These are phyloP conservation scores for Ianthella basta DNA, from an alignment of 37 sponge, comb jelly and placozoan genomes.

Conservation along the genomic window DNA sequence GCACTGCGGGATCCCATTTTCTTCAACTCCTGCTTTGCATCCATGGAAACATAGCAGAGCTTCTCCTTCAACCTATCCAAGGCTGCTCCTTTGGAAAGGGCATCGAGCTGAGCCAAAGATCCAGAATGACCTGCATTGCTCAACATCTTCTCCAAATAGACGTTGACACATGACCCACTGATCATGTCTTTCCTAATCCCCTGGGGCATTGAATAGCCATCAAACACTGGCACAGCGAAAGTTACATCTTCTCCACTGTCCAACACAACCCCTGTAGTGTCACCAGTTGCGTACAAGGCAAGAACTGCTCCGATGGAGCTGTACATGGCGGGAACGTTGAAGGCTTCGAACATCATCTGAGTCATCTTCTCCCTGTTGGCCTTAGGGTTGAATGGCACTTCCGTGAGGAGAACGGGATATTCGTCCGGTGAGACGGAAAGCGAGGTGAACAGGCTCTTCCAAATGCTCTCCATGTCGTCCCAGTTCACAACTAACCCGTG, in stretches of 20 bases:
- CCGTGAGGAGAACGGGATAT: constrained; percentile 61
- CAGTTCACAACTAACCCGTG: constrained; percentile 54
- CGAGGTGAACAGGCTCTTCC: constrained; percentile 53
- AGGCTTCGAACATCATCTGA: constrained; percentile 71
- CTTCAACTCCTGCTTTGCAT: constrained; percentile 61
- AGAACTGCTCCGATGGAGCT: constrained; percentile 55
- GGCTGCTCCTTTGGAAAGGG: constrained; percentile 17
- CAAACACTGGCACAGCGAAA: constrained; percentile 65
- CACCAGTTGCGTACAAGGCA: constrained; percentile 59
- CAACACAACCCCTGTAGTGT: constrained; percentile 62
- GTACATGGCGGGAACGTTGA: constrained; percentile 64
- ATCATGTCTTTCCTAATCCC: constrained; percentile 44
- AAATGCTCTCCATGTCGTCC: constrained; percentile 60
- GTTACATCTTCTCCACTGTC: constrained; percentile 59
- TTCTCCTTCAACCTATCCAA: constrained; percentile 63
- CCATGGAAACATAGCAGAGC: constrained; percentile 60
- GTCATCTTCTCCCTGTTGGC: constrained; percentile 71
- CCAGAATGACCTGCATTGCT: constrained; percentile 42
- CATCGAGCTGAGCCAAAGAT: constrained; percentile 17
- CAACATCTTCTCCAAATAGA: constrained; percentile 51
- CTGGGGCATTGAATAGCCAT: constrained; percentile 66
- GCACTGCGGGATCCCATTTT: constrained; percentile 34
- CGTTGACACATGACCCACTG: constrained; percentile 48
- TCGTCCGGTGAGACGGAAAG: constrained; percentile 56
- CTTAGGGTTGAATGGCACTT: constrained; percentile 69